These are phyloP conservation scores for Popillia japonica DNA, from an alignment of 1,140 invertebrate genomes.

Conservation along the genomic window DNA sequence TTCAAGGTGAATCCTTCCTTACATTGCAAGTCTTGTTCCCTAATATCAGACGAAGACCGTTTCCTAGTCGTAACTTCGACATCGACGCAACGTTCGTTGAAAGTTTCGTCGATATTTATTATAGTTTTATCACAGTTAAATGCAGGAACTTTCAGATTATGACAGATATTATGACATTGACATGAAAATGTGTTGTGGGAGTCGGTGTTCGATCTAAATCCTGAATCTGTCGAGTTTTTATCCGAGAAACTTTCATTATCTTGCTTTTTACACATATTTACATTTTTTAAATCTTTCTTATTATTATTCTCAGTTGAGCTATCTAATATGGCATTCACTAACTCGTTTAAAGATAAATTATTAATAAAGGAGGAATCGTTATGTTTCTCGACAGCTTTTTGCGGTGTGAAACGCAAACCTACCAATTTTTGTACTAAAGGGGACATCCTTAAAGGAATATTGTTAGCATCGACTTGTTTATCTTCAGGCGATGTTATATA, in stretches of 20 bases:
- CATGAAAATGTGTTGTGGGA: conserved; percentile 51
- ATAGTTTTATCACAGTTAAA: conserved; percentile 53
- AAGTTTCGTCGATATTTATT: conserved; percentile 56
- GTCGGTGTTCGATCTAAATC: conserved; percentile 53
- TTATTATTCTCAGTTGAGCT: conserved; percentile 35
- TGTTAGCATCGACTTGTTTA: conserved; percentile 26
- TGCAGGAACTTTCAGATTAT: conserved; percentile 40
- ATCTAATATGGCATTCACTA: conserved; percentile 58
- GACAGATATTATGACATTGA: conserved; percentile 49
- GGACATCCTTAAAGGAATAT: conserved; percentile 49
- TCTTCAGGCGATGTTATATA: conserved; percentile 63
- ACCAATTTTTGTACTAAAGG: conserved; percentile 57
- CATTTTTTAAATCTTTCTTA: background rate
- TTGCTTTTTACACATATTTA: conserved; percentile 41
- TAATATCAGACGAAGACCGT: conserved; percentile 40
- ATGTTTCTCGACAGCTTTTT: conserved; percentile 43
- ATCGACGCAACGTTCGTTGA: conserved; percentile 58
- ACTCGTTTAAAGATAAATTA: conserved; percentile 57
- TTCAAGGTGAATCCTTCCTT: conserved; percentile 49
- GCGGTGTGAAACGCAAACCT: conserved; percentile 53
- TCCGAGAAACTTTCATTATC: conserved; percentile 51
- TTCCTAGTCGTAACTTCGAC: conserved; percentile 31
- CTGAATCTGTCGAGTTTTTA: conserved; percentile 53
- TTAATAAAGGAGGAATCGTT: conserved; percentile 56
- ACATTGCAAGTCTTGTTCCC: conserved; percentile 42